These are phyloP conservation scores for Cyanoramphus novaezelandiae DNA, from an alignment of 2,113 vertebrate species.

Conservation along the genomic window DNA sequence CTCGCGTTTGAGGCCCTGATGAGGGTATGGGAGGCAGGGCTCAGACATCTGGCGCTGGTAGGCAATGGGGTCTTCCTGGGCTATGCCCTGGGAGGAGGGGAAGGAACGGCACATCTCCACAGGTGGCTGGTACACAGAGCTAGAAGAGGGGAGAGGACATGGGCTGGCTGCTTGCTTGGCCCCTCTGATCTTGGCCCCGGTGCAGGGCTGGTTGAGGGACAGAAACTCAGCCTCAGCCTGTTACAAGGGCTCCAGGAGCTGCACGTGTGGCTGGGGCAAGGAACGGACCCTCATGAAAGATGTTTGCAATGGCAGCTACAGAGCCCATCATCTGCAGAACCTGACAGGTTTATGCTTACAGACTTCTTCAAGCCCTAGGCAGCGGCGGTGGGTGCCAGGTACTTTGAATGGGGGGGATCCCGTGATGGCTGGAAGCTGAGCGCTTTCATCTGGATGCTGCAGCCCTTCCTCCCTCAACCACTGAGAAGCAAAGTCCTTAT, in stretches of 20 bases:
- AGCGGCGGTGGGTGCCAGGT: not conserved
- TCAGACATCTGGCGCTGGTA: slow-evolving; percentile 86
- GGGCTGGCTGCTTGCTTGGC: not conserved
- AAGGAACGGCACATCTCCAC: slow-evolving; percentile 85
- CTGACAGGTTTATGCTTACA: too few species aligned
- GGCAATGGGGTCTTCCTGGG: slow-evolving; percentile 77
- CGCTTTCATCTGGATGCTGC: not conserved
- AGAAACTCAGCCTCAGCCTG: not conserved
- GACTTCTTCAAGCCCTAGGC: not conserved
- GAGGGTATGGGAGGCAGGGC: slow-evolving; percentile 85
- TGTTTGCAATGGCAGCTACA: not conserved
- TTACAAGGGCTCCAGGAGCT: not conserved
- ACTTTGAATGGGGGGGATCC: not conserved
- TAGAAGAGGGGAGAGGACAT: slow-evolving; percentile 28
- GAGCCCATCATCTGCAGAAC: not conserved
- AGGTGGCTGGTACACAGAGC: slow-evolving; percentile 82
- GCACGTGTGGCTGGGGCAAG: fast-evolving
- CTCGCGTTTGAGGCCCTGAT: slow-evolving; percentile 93
- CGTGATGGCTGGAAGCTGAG: not conserved
- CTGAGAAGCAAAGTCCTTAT: not conserved
- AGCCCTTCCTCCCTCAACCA: not conserved
- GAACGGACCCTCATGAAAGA: not conserved
- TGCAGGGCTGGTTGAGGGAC: not conserved
- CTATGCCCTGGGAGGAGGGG: slow-evolving; percentile 79
- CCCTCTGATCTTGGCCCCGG: not conserved